A percentile compares a stretch with the other conserved stretches of the same genome.
These are phyloP conservation scores for Caradrina clavipalpis DNA, from an alignment of 2,888 invertebrate genomes.

Conservation along the genomic window DNA sequence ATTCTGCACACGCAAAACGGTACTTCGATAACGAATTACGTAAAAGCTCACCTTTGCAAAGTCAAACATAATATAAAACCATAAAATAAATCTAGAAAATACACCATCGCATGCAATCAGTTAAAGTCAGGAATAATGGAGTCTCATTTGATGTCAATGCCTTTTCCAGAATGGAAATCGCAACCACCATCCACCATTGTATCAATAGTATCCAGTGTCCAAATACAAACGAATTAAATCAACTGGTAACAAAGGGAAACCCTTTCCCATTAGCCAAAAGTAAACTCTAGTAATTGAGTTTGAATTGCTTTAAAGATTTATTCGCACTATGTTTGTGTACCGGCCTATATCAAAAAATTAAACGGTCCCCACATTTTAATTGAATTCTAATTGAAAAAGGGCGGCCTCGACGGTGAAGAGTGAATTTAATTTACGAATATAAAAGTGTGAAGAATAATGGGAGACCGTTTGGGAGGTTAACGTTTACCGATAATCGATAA, in stretches of 20 bases:
- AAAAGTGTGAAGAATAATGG: conserved; percentile 57
- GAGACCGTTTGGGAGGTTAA: conserved; percentile 40
- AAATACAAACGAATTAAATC: conserved; percentile 83
- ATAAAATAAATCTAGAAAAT: conserved; percentile 34
- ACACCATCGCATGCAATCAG: conserved; percentile 29
- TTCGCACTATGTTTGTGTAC: conserved; percentile 78
- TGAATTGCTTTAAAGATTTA: conserved; percentile 89
- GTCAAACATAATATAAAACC: conserved; percentile 20
- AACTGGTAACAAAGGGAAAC: conserved; percentile 81
- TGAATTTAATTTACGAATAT: conserved; percentile 60
- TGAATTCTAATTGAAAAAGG: conserved; percentile 75
- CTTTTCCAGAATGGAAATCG: conserved; percentile 55
- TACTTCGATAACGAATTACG: conserved; percentile 4
- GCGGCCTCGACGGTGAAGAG: conserved; percentile 49
- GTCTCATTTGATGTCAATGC: conserved; percentile 55
- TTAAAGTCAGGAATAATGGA: conserved; percentile 50
- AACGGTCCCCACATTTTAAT: conserved; percentile 77
- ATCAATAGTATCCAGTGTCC: conserved; percentile 77
- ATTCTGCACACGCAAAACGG: not conserved
- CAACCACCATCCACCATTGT: conserved; percentile 66
- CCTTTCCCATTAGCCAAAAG: conserved; percentile 86
- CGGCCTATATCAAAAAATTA: conserved; percentile 76
- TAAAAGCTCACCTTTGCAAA: conserved; percentile 14
- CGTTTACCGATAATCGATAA: conserved; percentile 47
- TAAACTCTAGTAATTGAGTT: conserved; percentile 88